Evolutionary conservation across 2,113 vertebrate genomes (phyloP), one percentile per base, ranked within the genome.

Genomic region (Hypomesus transpacificus): DNA sequence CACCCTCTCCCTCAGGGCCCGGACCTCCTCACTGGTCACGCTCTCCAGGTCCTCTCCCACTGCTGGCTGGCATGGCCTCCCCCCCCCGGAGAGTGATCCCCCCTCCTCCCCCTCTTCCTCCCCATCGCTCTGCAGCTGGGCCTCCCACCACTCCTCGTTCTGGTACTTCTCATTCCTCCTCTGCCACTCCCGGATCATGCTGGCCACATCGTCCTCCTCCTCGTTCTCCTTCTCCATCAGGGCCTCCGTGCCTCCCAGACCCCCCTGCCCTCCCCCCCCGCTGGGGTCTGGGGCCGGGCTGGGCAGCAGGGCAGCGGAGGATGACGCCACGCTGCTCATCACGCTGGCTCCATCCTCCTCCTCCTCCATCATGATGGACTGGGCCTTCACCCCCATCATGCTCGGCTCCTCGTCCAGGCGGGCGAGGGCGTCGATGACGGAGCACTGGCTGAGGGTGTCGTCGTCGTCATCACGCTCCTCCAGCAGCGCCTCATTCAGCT

Each of bases 401-500:
- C 93, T 91, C 70, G 80, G 86, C 0, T 70, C 87, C 28, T 21
- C 87, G 18, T 90, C 84, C 0, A 89, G 80, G 9, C 1, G 82
- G 0, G 91, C 71, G 3, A 79, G 88, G 2, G 88, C 79, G 1
- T 80, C 83, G 6, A 91, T 85, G 22, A 92, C 91, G 1, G 95
- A 95, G 71, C 92, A 92, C 81, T 94, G 94, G 24, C 88, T 94
- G 6, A 91, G 91, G 3, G 89, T 92, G 0, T 92, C 86, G 1
- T 90, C 92, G 1, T 88, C 81, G 0, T 72, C 52, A 4, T 94
- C 94, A 0, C 96, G 87, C 70, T 99, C 95, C 75, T 96, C 95
- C 90, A 96, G 74, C 66, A 99, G 80, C 7, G 83, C 91, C 83
- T 99, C 96, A 0, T 98, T 99, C 74, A 99, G 88, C 51, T 95